Percentiles rank a stretch among this genome's conserved stretches.
Evolutionary conservation across 2,113 vertebrate species (phyloP).

Genomic region (Phoenicopterus ruber): DNA sequence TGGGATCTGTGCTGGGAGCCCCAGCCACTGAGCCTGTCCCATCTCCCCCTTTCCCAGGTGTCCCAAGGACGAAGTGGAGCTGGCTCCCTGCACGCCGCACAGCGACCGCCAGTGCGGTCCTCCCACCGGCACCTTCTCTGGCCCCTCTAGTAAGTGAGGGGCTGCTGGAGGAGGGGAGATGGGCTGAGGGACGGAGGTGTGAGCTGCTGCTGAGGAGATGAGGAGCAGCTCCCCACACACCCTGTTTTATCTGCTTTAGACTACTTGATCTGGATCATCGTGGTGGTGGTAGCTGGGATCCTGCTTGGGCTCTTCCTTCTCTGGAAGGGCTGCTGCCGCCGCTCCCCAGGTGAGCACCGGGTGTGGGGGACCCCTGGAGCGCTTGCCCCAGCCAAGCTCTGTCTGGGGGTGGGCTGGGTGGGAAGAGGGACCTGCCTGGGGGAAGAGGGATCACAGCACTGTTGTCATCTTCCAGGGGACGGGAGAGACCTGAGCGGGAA

Average conservation of each 20-base stretch:
- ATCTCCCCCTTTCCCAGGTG: not conserved
- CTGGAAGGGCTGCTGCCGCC: rapidly evolving
- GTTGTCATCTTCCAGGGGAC: not conserved
- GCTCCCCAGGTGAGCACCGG: not conserved
- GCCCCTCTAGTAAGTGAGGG: not conserved
- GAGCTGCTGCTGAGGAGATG: not conserved
- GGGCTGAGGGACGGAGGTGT: not conserved
- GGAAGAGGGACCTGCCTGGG: not conserved
- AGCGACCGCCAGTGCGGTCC: not conserved
- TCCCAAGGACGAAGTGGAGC: not conserved
- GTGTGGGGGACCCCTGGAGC: rapidly evolving
- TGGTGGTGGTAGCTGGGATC: rapidly evolving
- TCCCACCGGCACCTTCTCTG: rapidly evolving
- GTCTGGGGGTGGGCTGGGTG: not conserved
- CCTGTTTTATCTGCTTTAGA: not conserved
- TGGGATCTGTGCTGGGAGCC: rapidly evolving
- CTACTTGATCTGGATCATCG: rapidly evolving
- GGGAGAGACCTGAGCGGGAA: not conserved
- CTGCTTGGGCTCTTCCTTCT: rapidly evolving
- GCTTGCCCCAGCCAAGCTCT: rapidly evolving
- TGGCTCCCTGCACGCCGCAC: not conserved
- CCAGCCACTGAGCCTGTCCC: not conserved
- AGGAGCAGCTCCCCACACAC: not conserved
- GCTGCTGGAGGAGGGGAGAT: not conserved
- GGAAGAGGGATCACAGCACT: not conserved